Evolutionary conservation across 2,888 invertebrate species (phyloP), one percentile per base, ranked within the genome.

Genomic region (Heteromyza rotundicornis): DNA sequence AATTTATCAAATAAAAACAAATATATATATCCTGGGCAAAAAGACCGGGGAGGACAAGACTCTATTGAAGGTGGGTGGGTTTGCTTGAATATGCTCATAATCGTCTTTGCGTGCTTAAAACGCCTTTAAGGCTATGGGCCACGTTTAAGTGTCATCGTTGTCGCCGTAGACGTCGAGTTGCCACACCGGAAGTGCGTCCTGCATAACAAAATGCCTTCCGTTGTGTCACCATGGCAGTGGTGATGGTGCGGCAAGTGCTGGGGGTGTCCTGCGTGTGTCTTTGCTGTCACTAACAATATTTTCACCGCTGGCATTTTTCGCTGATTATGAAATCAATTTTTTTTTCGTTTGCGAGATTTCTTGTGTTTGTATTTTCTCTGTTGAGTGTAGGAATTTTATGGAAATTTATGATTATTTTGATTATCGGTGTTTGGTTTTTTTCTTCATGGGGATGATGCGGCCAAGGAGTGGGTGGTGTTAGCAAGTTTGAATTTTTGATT

Each of bases 341-440:
- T 40, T n/a, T n/a, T n/a, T n/a, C n/a, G 40, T n/a, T 40, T n/a
- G 40, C 40, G n/a, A 40, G 12, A n/a, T 40, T 7, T 7, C 40
- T n/a, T n/a, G n/a, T n/a, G n/a, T n/a, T n/a, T n/a, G n/a, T n/a
- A n/a, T n/a, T n/a, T n/a, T n/a, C n/a, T n/a, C n/a, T n/a, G n/a
- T n/a, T n/a, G n/a, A n/a, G n/a, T n/a, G n/a, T n/a, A n/a, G n/a
- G n/a, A 24, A 22, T 56, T 57, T 56, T 61, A 61, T 61, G 57
- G 47, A 62, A 62, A 62, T 62, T 62, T 62, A 62, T 62, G 61
- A 40, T 53, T 44, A 62, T 53, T 57, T 51, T 22, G 57, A 44
- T 12, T 14, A 40, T 14, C 40, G 3, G 16, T n/a, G 8, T 40
- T 40, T 40, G 40, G 12, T n/a, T 5, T 5, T 5, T 8, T 32